Conservation (phyloP, 2,888 invertebrate genomes). For the Agriopis aurantiaria region DNA sequence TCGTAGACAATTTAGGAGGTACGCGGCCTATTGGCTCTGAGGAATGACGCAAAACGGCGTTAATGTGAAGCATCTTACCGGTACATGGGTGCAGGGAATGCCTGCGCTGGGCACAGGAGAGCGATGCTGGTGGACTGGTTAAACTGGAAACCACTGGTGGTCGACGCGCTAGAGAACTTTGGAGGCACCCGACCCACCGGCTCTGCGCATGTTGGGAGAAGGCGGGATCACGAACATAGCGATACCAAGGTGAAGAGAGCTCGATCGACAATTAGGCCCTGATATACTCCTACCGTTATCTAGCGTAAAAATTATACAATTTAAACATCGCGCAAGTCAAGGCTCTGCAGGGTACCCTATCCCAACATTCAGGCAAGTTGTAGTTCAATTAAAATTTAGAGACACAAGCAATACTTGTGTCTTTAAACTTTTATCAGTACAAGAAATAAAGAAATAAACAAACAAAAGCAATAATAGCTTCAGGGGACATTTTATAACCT, state of each 20-base stretch:
- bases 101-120: conserved; percentile 90
- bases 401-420: conserved; percentile 70
- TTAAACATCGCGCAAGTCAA: conserved; percentile 69
- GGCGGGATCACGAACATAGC: conserved; percentile 72
- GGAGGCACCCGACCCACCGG: conserved; percentile 89
- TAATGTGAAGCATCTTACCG: conserved; percentile 86
- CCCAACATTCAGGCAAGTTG: conserved; percentile 98
- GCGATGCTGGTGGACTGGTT: conserved; percentile 82
- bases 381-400: conserved; percentile 58
- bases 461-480: neutral
- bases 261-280: conserved; percentile 51
- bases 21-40: conserved; percentile 80
- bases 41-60: conserved; percentile 67
- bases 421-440: conserved; percentile 50
- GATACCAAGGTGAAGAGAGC: conserved; percentile 48
- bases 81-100: conserved; percentile 90
- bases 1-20: conserved; percentile 75
- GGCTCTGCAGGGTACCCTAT: conserved; percentile 96
- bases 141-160: conserved; percentile 88
- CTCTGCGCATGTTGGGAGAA: conserved; percentile 88
- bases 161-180: conserved; percentile 87
- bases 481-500: neutral
- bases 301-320: conserved; percentile 45
- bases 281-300: conserved; percentile 61
- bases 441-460: conserved; percentile 38